Percentiles rank a stretch among this genome's conserved stretches.
Conservation (phyloP, 1,140 invertebrate species). For the Charaxes varanes region DNA sequence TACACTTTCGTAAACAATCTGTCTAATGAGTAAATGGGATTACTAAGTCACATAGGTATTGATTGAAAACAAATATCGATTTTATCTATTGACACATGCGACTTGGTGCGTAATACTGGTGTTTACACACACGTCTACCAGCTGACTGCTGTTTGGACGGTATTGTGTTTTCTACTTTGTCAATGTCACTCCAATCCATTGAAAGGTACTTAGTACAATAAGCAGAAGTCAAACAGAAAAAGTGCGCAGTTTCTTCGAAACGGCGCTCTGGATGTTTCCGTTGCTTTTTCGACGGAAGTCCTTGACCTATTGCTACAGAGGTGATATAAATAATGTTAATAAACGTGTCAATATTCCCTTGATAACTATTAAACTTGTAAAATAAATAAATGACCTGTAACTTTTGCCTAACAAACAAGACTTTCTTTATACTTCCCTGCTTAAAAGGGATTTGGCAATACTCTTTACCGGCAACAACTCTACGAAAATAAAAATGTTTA, state of each 20-base stretch:
- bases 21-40: too few relatives aligned
- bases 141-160: conserved; percentile 16
- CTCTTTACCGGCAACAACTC: too few relatives aligned
- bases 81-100: too few relatives aligned
- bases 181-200: conserved; percentile 28
- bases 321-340: conserved; percentile 1
- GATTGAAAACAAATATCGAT: too few relatives aligned
- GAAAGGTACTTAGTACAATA: too few relatives aligned
- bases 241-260: conserved; percentile 15
- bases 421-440: too few relatives aligned
- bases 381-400: neutral
- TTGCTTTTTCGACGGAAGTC: conserved; percentile 22
- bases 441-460: too few relatives aligned
- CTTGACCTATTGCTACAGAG: conserved; percentile 31
- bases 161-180: conserved; percentile 25
- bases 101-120: conserved; percentile 8
- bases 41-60: too few relatives aligned
- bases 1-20: too few relatives aligned
- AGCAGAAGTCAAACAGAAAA: conserved; percentile 12
- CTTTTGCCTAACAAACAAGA: too few relatives aligned
- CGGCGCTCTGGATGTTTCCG: conserved; percentile 28
- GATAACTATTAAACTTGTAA: neutral
- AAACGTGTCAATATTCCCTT: neutral
- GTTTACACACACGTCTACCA: conserved; percentile 12
- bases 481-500: too few relatives aligned